Percentiles rank a stretch among this genome's conserved stretches.
Conservation (phyloP, 2,113 vertebrate species). For the Miniopterus natalensis region DNA sequence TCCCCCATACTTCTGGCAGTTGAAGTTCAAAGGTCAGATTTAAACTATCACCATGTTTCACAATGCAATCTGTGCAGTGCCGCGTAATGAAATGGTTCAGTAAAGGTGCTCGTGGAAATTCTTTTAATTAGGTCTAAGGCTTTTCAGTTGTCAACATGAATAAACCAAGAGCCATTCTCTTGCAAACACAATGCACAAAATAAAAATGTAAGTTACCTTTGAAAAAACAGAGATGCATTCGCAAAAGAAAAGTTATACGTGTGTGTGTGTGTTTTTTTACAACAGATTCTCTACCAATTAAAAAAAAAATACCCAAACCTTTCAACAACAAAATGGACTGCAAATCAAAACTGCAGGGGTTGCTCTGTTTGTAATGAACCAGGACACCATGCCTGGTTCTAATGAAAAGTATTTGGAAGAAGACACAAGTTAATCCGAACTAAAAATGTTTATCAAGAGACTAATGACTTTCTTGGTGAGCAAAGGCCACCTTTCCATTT, state of each 20-base stretch:
- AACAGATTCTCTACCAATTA: constrained; percentile 16
- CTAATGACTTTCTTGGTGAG: constrained; percentile 49
- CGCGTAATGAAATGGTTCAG: constrained; percentile 94
- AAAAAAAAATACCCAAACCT: constrained; percentile 58
- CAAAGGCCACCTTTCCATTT: constrained; percentile 65
- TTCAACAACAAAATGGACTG: constrained; percentile 63
- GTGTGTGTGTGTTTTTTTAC: background rate
- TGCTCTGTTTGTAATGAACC: constrained; percentile 35
- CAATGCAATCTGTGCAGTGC: constrained; percentile 92
- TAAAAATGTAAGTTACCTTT: constrained; percentile 86
- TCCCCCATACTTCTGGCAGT: constrained; percentile 89
- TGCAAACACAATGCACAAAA: constrained; percentile 86
- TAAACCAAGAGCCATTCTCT: constrained; percentile 89
- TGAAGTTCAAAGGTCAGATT: constrained; percentile 91
- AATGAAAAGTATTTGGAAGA: constrained; percentile 51
- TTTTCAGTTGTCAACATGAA: constrained; percentile 94
- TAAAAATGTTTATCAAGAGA: constrained; percentile 62
- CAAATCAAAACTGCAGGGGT: constrained; percentile 52
- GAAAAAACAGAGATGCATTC: constrained; percentile 75
- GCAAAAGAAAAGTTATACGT: constrained; percentile 78
- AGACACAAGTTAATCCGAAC: constrained; percentile 57
- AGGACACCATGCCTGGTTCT: constrained; percentile 39
- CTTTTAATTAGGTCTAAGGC: constrained; percentile 94
- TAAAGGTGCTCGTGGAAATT: constrained; percentile 92
- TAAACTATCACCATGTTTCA: constrained; percentile 92